Base-by-base conservation (phyloP, 2,888 invertebrate species). In the Spilosoma lubricipeda region DNA sequence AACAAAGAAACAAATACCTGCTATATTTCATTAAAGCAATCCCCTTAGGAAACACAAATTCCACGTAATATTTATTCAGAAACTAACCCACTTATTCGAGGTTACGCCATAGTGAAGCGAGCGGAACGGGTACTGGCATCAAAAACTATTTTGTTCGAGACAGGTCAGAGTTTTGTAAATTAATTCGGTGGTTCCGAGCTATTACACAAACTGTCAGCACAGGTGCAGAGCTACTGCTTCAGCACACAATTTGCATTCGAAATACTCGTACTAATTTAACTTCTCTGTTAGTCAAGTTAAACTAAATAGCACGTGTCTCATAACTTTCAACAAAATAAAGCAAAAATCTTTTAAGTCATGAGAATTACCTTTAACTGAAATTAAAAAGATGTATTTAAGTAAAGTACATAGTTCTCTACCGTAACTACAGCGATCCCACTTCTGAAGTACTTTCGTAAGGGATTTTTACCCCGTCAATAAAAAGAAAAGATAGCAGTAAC, bases 161-260 rank as follows among this genome's bases (percentile, higher is more conserved):
- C 91, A 90, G 92, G 91, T 92, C 90, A 90, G 92, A 94, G 92
- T 94, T 95, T 93, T 93, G 93, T 91, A 90, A 93, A 95, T 95
- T 93, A 94, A 94, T 94, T 94, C 92, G 90, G 91, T 88, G 92
- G 94, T 94, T 94, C 91, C 92, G 89, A 90, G 92, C 93, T 94
- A 95, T 95, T 94, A 95, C 93, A 90, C 89, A 91, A 92, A 92
- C 94, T 94, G 94, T 94, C 94, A 92, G 93, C 90, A 89, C 95
- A 94, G 94, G 94, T 95, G 94, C 89, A 88, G 89, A 88, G 89
- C 87, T 88, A 84, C 87, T 87, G 87, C 89, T 90, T 88, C 88
- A 85, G 85, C 90, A 85, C 83, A 82, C 91, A 91, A 94, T 94
- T 94, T 93, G 92, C 94, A 93, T 93, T 92, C 87, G 92, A 92